These are phyloP conservation scores for Eulemur rufifrons DNA, from an alignment of 2,113 vertebrate species.

Conservation along the genomic window DNA sequence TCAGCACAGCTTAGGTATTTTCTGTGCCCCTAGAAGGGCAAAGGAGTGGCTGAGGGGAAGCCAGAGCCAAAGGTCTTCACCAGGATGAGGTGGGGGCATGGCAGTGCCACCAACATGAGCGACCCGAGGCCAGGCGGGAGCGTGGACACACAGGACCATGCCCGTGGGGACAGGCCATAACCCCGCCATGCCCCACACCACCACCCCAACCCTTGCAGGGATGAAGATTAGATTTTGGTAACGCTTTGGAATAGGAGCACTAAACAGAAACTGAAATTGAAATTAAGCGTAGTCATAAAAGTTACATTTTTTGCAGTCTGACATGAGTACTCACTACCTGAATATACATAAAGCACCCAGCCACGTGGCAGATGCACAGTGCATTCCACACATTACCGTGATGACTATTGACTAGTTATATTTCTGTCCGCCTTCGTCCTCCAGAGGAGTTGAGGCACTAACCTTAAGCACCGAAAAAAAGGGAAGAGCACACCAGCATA, in stretches of 20 bases:
- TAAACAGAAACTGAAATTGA: neutral
- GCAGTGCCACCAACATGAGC: accelerated
- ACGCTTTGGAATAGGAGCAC: neutral
- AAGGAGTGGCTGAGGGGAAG: neutral
- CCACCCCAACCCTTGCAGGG: neutral
- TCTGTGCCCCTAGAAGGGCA: neutral
- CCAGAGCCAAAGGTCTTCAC: neutral
- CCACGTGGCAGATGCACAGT: accelerated
- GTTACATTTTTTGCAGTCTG: neutral
- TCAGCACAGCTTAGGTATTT: neutral
- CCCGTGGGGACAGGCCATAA: accelerated
- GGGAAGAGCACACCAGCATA: neutral
- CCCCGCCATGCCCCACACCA: accelerated
- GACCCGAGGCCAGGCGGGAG: neutral
- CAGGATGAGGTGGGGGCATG: too few species aligned
- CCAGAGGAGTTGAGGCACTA: neutral
- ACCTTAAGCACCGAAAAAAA: neutral
- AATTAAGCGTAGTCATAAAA: neutral
- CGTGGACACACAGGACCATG: accelerated
- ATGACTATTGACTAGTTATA: neutral
- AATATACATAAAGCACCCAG: neutral
- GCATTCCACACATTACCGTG: neutral
- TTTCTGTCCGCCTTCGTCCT: neutral
- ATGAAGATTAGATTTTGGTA: neutral
- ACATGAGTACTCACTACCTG: neutral